Evolutionary conservation across 2,888 invertebrate genomes (phyloP).

Genomic region (Dolomedes plantarius): DNA sequence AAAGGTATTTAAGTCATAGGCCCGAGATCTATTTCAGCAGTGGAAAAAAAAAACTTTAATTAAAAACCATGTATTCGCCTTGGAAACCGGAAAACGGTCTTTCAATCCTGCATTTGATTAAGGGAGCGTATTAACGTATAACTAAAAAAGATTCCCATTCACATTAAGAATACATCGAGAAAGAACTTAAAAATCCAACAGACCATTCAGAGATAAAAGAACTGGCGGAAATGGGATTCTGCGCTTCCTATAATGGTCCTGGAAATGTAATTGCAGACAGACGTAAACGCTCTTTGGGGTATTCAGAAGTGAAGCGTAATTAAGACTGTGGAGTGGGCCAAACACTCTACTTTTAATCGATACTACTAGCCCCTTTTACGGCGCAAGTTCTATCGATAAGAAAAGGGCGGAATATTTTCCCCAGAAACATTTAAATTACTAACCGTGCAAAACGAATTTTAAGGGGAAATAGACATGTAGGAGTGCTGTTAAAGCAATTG

Average conservation of each 20-base stretch:
- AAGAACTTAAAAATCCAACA: not conserved
- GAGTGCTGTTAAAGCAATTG: no score
- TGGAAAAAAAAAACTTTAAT: no score
- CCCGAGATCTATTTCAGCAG: no score
- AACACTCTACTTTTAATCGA: conserved; percentile 47
- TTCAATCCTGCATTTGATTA: not conserved
- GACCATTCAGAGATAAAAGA: conserved; percentile 33
- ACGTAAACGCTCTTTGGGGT: conserved; percentile 39
- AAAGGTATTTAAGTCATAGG: no score
- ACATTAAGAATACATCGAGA: not conserved
- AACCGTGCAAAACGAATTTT: no score
- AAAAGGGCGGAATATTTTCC: not conserved
- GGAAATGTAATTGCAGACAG: conserved; percentile 58
- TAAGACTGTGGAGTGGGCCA: conserved; percentile 28
- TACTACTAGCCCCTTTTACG: not conserved
- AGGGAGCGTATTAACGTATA: not conserved
- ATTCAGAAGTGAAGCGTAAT: conserved; percentile 28
- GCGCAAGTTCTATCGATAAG: not conserved
- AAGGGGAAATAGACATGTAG: no score
- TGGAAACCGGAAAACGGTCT: not conserved
- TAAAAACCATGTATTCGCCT: not conserved
- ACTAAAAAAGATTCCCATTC: not conserved
- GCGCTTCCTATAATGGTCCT: conserved; percentile 25
- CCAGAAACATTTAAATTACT: no score
- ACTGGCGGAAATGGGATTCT: conserved; percentile 21